Conservation (phyloP, 2,113 vertebrate species). For the Sapajus apella region DNA sequence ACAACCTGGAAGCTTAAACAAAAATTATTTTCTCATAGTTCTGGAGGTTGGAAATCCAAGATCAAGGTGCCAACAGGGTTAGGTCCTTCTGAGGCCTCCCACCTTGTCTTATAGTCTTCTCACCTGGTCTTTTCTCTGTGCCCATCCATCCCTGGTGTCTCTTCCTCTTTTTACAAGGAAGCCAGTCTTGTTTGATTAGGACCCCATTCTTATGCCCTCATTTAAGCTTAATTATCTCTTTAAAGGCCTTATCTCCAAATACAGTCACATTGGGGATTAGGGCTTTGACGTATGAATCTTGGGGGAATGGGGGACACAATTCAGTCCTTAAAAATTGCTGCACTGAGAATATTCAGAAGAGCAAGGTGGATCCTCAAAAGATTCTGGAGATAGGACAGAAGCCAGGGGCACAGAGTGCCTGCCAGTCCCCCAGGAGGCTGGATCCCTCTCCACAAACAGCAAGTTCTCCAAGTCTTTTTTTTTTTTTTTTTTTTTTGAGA, state of each 20-base stretch:
- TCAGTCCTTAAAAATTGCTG: background rate
- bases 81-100: background rate
- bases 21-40: background rate
- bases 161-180: background rate
- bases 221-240: background rate
- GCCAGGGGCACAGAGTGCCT: background rate
- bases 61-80: background rate
- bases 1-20: background rate
- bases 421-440: background rate
- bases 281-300: background rate
- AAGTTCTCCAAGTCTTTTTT: background rate
- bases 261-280: background rate
- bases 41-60: background rate
- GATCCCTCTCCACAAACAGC: background rate
- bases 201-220: background rate
- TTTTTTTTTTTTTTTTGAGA: too few species aligned
- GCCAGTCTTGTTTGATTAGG: background rate
- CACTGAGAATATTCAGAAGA: background rate
- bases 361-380: background rate
- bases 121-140: background rate
- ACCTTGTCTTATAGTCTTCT: background rate
- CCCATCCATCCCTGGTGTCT: background rate
- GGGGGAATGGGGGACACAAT: background rate
- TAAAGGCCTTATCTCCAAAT: background rate
- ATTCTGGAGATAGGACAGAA: background rate